Conservation (phyloP, 2,113 vertebrate species). For the Sylvietta virens region DNA sequence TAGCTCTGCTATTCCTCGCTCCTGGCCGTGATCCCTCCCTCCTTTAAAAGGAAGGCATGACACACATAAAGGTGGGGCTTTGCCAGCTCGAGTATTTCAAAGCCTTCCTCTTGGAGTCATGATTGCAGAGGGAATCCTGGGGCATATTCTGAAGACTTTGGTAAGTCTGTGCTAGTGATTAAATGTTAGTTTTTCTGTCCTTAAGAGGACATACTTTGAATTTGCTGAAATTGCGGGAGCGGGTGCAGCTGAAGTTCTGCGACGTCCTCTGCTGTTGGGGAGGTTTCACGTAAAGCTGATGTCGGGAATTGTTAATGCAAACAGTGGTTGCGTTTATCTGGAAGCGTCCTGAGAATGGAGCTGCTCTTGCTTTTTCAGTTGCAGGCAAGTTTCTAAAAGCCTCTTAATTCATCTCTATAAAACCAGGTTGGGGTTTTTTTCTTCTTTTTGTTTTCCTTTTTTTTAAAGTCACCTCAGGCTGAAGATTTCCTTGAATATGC, state of each 20-base stretch:
- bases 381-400: not conserved
- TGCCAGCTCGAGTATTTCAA: conserved; percentile 1
- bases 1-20: not conserved
- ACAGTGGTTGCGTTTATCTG: not conserved
- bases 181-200: not conserved
- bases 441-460: not conserved
- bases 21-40: not conserved
- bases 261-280: not conserved
- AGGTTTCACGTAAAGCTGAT: not conserved
- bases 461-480: not conserved
- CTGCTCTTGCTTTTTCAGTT: not conserved
- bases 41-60: conserved; percentile 7
- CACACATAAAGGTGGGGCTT: conserved; percentile 46
- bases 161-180: not conserved
- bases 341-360: not conserved
- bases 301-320: not conserved
- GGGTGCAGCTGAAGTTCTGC: not conserved
- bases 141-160: not conserved
- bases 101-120: not conserved
- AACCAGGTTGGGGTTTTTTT: no score
- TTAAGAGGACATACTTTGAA: not conserved
- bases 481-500: not conserved
- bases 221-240: not conserved
- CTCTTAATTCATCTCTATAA: not conserved
- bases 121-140: not conserved